Evolutionary conservation across 2,888 invertebrate genomes (phyloP).

Genomic region (Heteropelma amictum): DNA sequence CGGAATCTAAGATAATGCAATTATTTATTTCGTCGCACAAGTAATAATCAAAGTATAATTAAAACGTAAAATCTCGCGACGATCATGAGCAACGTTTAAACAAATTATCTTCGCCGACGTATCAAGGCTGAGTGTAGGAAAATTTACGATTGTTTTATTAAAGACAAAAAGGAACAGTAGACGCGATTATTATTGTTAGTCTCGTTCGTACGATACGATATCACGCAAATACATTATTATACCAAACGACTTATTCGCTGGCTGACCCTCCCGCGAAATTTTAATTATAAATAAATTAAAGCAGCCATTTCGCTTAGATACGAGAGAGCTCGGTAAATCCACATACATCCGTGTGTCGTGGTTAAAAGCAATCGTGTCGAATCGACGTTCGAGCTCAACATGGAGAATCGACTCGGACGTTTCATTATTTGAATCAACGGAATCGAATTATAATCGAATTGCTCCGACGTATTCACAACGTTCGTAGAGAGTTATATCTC

Average conservation of each 20-base stretch:
- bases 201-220: constrained; percentile 20
- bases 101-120: not conserved
- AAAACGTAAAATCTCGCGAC: too few relatives aligned
- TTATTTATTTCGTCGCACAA: too few relatives aligned
- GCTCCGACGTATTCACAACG: constrained; percentile 10
- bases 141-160: constrained; percentile 22
- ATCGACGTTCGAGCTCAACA: constrained; percentile 30
- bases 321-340: not conserved
- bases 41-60: not conserved
- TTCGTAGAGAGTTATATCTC: constrained; percentile 6
- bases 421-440: constrained; percentile 61
- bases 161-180: constrained; percentile 10
- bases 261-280: constrained; percentile 29
- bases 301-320: constrained; percentile 29
- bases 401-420: constrained; percentile 45
- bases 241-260: too few relatives aligned
- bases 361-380: constrained; percentile 50
- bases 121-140: constrained; percentile 12
- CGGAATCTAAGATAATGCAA: too few relatives aligned
- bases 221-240: too few relatives aligned
- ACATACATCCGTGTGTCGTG: not conserved
- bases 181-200: constrained; percentile 4
- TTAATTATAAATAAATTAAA: constrained; percentile 56
- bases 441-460: constrained; percentile 62
- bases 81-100: not conserved